Evolutionary conservation across 2,888 invertebrate genomes (phyloP).

Genomic region (Machimus rusticus): DNA sequence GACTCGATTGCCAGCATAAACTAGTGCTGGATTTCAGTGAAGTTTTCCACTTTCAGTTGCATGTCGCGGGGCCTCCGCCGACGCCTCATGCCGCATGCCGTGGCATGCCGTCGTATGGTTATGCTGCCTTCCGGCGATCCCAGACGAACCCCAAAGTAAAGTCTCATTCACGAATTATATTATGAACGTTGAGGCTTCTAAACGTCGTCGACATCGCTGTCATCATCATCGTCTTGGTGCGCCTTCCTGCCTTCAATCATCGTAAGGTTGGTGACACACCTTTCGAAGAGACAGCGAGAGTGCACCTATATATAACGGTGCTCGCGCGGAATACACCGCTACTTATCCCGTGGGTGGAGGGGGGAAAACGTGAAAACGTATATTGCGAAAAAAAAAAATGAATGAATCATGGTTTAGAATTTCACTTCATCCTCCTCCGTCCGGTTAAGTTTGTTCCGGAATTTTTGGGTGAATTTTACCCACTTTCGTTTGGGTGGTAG

Average conservation of each 20-base stretch:
- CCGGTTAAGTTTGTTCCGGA: neutral
- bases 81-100: neutral
- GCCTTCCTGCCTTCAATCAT: neutral
- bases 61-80: neutral
- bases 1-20: neutral
- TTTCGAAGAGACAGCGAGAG: conserved; percentile 16
- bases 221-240: neutral
- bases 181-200: neutral
- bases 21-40: neutral
- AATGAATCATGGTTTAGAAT: conserved; percentile 23
- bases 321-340: neutral
- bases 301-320: neutral
- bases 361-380: neutral
- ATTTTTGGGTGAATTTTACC: neutral
- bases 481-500: neutral
- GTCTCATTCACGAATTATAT: conserved; percentile 4
- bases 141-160: neutral
- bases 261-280: conserved; percentile 6
- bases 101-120: neutral
- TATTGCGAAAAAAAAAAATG: conserved; percentile 13
- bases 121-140: neutral
- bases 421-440: neutral
- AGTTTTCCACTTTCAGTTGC: neutral
- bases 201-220: neutral
- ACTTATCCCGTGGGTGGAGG: neutral